Evolutionary conservation across 1,140 invertebrate species (phyloP), one percentile per base, ranked within the genome.

Genomic region (Diploscapter pachys): DNA sequence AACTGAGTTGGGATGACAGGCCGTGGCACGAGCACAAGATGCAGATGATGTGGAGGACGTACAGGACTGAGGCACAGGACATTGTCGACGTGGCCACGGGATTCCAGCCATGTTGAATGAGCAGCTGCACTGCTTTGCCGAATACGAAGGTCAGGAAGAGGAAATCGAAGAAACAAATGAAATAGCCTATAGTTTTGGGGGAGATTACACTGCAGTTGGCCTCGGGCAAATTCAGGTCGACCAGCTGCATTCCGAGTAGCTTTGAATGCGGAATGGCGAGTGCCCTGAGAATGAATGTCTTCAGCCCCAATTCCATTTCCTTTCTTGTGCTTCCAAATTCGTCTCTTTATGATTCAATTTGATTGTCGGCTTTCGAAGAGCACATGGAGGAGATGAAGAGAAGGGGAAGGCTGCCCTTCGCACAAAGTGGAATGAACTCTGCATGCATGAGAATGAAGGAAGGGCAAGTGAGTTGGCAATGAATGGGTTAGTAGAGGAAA

Each of bases 131-230:
- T 2, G 54, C 57, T 63, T 73, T 69, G 5, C 59, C 48, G 59
- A 77, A 77, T 4, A 64, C 61, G 50, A 3, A 55, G 66, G 71
- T 71, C 3, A 77, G 59, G n/a, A 72, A 72, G 5, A 73, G n/a
- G 50, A 72, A 73, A 57, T 77, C 76, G 31, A 77, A 73, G 49
- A 77, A 63, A 6, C 76, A 71, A 55, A 77, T 73, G 49, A 76
- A 63, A 4, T 65, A 53, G 5, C 70, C 66, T 9, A 72, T 59
- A 3, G 71, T 77, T 56, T 72, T 31, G 9, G 63, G 31, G 31
- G 31, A 31, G 31, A 31, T 31, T 31, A 31, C 31, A 31, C 31
- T 31, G 31, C 31, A 31, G 31, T 31, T 31, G 31, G 31, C 31
- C 31, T 31, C 31, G 31, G 31, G 31, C 31, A 31, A 31, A 31